Base-by-base conservation (phyloP, 2,888 invertebrate genomes). In the Barypeithes pellucidus region DNA sequence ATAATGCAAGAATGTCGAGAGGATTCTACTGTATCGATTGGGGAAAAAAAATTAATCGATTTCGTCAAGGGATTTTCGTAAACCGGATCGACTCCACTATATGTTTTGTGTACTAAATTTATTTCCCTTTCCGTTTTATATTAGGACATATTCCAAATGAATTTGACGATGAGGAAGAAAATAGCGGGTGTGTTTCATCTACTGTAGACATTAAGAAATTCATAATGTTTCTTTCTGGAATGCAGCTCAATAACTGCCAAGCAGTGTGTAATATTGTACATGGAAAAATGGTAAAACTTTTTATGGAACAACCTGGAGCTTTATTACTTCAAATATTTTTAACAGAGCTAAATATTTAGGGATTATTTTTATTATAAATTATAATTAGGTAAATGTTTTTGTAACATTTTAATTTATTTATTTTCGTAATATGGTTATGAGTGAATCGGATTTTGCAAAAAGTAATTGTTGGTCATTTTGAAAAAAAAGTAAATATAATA, bases 301-400 rank as follows among this genome's bases (percentile, higher is more conserved):
- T 91, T 80, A 86, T 96, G 75, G 90, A 92, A 77, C 89, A 93
- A 18, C 91, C 93, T 73, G 92, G 92, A 67, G 92, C 93, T 84
- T 89, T 95, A 8, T 91, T 91, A 14, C 87, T 96, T 73, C 93
- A 95, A 85, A 95, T 94, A 83, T 94, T 94, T 85, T 89, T 96
- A 78, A 93, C 92, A 76, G 93, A 94, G 22, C 89, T 93, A 77
- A 86, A 83, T 72, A 76, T 75, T 65, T 76, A 69, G 4, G 8
- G n/a, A 39, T 8, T 29, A 4, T n/a, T 33, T 33, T 33, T 8
- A 33, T 39, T 36, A 12, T 12, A 39, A 39, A n/a, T n/a, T n/a
- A n/a, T n/a, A 39, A 12, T n/a, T 39, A 8, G n/a, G 39, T 39
- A 39, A 12, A 12, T 39, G 24, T 39, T n/a, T 3, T 39, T n/a